These are phyloP conservation scores for Oreochromis niloticus DNA, from an alignment of 2,113 vertebrate species.

Conservation along the genomic window DNA sequence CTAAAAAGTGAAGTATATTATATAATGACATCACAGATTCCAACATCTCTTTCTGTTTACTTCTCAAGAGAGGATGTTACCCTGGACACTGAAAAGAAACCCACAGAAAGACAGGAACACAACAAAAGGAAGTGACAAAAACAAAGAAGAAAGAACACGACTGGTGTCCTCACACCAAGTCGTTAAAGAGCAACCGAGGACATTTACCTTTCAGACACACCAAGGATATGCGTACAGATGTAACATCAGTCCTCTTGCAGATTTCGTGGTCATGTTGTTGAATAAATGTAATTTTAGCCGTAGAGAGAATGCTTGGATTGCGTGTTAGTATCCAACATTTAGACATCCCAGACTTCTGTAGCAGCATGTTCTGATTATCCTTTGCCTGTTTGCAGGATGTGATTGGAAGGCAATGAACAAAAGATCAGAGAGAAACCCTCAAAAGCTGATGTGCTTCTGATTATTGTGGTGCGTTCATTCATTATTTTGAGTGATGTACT, in stretches of 20 bases:
- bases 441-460: background rate
- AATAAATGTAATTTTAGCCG: background rate
- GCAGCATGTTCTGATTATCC: background rate
- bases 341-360: background rate
- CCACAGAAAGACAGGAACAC: background rate
- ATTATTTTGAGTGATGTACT: background rate
- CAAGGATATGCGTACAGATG: background rate
- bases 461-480: background rate
- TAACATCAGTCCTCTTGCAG: background rate
- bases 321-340: background rate
- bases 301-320: background rate
- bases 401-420: background rate
- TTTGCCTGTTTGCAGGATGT: background rate
- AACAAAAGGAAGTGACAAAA: background rate
- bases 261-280: background rate
- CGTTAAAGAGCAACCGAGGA: background rate
- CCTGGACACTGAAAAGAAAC: constrained; percentile 2
- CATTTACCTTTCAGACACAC: background rate
- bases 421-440: background rate
- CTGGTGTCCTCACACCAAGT: background rate
- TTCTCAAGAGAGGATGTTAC: constrained; percentile 13
- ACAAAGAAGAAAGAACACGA: background rate
- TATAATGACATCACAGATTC: background rate
- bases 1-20: background rate
- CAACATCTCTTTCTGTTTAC: background rate